Conservation (phyloP, 2,113 vertebrate genomes). For the Cottus gobio region DNA sequence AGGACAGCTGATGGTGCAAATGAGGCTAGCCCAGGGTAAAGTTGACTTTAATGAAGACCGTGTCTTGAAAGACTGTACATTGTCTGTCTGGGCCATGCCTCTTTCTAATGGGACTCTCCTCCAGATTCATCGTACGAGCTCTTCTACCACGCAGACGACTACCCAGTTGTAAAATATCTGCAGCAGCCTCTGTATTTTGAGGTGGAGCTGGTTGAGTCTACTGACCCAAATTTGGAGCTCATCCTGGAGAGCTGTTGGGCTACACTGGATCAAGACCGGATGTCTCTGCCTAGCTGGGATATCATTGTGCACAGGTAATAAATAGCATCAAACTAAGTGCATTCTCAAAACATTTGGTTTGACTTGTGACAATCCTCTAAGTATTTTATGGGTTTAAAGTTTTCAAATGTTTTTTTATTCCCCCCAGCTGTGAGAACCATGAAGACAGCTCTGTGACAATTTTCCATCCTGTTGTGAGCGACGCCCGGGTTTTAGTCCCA, state of each 20-base stretch:
- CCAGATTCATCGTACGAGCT: slow-evolving; percentile 69
- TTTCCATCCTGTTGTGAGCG: too few relatives aligned
- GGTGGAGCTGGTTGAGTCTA: slow-evolving; percentile 65
- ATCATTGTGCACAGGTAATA: slow-evolving; percentile 74
- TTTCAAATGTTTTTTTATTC: not conserved
- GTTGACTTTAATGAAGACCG: fast-evolving
- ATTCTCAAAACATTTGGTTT: not conserved
- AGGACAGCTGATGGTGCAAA: slow-evolving; percentile 73
- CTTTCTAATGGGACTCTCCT: not conserved
- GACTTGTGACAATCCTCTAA: not conserved
- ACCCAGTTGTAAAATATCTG: slow-evolving; percentile 76
- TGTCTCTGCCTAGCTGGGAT: slow-evolving; percentile 78
- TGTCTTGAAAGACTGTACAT: not conserved
- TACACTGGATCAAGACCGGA: slow-evolving; percentile 59
- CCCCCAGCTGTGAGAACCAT: slow-evolving; percentile 70
- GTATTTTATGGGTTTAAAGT: not conserved
- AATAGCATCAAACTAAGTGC: too few relatives aligned
- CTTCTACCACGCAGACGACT: slow-evolving; percentile 75
- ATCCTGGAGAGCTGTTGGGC: slow-evolving; percentile 81
- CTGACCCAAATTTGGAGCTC: slow-evolving; percentile 71
- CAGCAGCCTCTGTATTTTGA: slow-evolving; percentile 80
- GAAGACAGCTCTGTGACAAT: too few relatives aligned
- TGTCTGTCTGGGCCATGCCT: not conserved
- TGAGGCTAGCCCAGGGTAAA: slow-evolving; percentile 75
- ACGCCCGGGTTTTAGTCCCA: too few relatives aligned